Conservation (phyloP, 2,888 invertebrate species). For the Conistra vaccinii region DNA sequence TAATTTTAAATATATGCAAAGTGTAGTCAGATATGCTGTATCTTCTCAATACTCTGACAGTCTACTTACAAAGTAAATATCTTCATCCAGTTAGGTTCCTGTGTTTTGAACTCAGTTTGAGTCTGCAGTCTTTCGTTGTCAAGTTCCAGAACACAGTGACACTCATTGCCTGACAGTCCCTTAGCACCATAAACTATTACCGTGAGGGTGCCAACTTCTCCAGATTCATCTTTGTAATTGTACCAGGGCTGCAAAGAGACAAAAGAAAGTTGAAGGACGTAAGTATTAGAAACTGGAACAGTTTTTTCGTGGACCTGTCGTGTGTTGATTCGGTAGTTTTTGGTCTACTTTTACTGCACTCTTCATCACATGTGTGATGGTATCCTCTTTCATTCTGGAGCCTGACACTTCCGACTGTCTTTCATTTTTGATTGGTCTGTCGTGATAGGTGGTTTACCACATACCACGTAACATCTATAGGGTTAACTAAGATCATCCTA, state of each 20-base stretch:
- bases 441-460: background rate
- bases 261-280: constrained; percentile 4
- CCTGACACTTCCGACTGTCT: background rate
- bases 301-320: background rate
- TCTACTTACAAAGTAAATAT: constrained; percentile 97
- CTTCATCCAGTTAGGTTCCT: constrained; percentile 99
- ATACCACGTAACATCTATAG: background rate
- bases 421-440: background rate
- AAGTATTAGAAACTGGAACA: no score
- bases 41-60: no score
- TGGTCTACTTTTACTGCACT: background rate
- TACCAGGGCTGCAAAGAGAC: constrained; percentile 86
- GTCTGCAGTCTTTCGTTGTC: constrained; percentile 98
- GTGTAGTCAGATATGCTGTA: background rate
- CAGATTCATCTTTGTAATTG: constrained; percentile 71
- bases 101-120: constrained; percentile 98
- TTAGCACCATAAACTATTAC: constrained; percentile 96
- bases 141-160: constrained; percentile 98
- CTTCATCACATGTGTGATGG: background rate
- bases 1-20: no score
- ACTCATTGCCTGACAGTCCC: constrained; percentile 97
- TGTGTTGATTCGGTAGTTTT: no score
- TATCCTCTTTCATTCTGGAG: background rate
- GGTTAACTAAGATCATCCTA: background rate
- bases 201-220: constrained; percentile 97